phyloP scores from a whole-genome alignment of 64 coral and sea anemone species.

The Montipora foliosa region DNA sequence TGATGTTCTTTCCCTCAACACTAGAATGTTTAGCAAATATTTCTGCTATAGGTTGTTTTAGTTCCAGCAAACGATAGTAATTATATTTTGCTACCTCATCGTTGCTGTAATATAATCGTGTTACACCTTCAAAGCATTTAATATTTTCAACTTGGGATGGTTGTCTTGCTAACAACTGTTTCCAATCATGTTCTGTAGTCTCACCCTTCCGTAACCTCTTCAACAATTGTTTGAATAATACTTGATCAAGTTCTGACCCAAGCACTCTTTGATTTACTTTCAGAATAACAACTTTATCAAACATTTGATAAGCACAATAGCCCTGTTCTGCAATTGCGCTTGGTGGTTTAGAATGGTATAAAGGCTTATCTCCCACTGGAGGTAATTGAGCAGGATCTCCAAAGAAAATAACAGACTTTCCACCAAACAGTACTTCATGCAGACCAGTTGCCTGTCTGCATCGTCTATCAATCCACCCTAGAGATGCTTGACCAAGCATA shows the following conservation, averaged over 20 bases:
- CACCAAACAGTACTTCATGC: too few species aligned
- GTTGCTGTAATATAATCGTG: neutral
- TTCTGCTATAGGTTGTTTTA: neutral
- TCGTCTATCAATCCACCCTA: conserved; percentile 58
- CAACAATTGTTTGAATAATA: neutral
- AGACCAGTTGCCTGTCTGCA: too few species aligned
- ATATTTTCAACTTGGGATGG: neutral
- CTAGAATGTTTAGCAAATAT: neutral
- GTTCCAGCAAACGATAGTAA: neutral
- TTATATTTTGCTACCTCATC: neutral
- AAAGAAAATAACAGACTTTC: conserved; percentile 49
- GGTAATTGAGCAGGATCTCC: conserved; percentile 1
- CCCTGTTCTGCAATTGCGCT: too few species aligned
- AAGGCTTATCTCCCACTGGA: neutral
- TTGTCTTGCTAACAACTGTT: neutral
- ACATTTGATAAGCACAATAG: too few species aligned
- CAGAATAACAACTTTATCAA: neutral
- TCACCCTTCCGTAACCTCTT: neutral
- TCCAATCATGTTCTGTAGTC: neutral
- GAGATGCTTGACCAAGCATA: conserved; percentile 55
- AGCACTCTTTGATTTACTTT: neutral
- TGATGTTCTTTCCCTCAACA: neutral
- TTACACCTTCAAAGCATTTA: neutral
- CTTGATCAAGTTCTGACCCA: neutral
- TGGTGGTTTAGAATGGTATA: conserved; percentile 19